A percentile compares a stretch with the other conserved stretches of the same genome.
phyloP scores from a whole-genome alignment of 2,888 invertebrate genomes.

The Aphidius colemani region DNA sequence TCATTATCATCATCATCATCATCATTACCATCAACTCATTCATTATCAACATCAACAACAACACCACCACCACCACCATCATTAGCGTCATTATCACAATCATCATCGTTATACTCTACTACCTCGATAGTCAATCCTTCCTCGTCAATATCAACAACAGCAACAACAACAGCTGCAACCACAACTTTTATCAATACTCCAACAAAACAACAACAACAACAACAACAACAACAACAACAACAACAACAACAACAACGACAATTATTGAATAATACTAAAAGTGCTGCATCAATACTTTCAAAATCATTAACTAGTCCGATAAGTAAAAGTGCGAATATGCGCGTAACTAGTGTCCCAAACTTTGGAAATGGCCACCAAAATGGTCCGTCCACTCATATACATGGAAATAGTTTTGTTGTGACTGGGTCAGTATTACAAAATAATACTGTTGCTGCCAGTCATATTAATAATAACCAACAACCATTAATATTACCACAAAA shows the following conservation, averaged over 20 bases:
- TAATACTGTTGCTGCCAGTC: conserved; percentile 23
- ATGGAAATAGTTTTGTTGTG: conserved; percentile 29
- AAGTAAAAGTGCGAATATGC: conserved; percentile 48
- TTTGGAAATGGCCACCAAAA: conserved; percentile 57
- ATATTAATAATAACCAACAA: conserved; percentile 47
- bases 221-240: conserved; percentile 38
- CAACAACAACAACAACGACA: conserved; percentile 47
- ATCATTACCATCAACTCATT: conserved; percentile 20
- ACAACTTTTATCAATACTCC: not conserved
- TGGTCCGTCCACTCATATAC: conserved; percentile 46
- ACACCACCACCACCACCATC: conserved; percentile 11
- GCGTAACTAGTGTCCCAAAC: conserved; percentile 41
- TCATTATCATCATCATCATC: conserved; percentile 36
- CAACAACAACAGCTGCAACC: conserved; percentile 34
- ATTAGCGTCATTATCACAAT: conserved; percentile 22
- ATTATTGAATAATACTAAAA: conserved; percentile 44
- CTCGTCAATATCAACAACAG: conserved; percentile 35
- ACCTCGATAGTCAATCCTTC: conserved; percentile 36
- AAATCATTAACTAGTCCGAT: conserved; percentile 34
- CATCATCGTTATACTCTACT: conserved; percentile 13
- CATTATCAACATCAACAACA: conserved; percentile 21
- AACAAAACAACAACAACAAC: not conserved
- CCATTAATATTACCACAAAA: conserved; percentile 55
- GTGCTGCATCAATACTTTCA: conserved; percentile 29
- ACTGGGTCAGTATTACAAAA: conserved; percentile 29